These are phyloP conservation scores for Biston betularia DNA, from an alignment of 2,888 invertebrate genomes.

Conservation along the genomic window DNA sequence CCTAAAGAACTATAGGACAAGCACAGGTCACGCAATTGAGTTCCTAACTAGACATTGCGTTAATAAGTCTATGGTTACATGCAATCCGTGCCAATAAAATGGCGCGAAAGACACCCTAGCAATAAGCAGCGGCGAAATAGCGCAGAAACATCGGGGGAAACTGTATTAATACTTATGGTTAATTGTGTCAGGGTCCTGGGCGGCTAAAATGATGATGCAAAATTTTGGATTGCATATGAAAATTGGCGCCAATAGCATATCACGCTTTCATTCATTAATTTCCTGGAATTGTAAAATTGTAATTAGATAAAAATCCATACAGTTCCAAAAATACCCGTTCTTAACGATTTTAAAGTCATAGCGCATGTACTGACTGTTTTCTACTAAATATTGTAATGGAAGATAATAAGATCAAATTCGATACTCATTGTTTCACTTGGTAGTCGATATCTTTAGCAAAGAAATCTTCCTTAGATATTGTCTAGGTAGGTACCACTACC, in stretches of 20 bases:
- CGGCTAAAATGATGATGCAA: slow-evolving; percentile 52
- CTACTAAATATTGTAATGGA: too few relatives aligned
- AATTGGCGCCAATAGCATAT: background rate
- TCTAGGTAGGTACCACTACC: too few relatives aligned
- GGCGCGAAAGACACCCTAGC: slow-evolving; percentile 76
- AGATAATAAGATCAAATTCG: too few relatives aligned
- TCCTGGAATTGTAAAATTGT: background rate
- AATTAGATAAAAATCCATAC: too few relatives aligned
- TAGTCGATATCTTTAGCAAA: too few relatives aligned
- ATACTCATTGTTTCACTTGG: too few relatives aligned
- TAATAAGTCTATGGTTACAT: slow-evolving; percentile 50
- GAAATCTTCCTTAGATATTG: too few relatives aligned
- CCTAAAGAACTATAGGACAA: too few relatives aligned
- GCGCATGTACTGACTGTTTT: too few relatives aligned
- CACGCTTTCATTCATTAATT: background rate
- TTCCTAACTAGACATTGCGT: background rate
- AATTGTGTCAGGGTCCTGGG: slow-evolving; percentile 72
- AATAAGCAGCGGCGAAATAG: slow-evolving; percentile 82
- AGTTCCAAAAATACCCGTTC: too few relatives aligned
- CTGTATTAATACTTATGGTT: slow-evolving; percentile 85
- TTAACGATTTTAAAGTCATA: too few relatives aligned
- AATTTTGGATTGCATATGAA: background rate
- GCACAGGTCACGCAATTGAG: too few relatives aligned
- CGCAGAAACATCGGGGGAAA: slow-evolving; percentile 81
- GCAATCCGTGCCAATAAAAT: slow-evolving; percentile 84